Conservation (phyloP, 2,888 invertebrate species). For the Smittia aterrima region DNA sequence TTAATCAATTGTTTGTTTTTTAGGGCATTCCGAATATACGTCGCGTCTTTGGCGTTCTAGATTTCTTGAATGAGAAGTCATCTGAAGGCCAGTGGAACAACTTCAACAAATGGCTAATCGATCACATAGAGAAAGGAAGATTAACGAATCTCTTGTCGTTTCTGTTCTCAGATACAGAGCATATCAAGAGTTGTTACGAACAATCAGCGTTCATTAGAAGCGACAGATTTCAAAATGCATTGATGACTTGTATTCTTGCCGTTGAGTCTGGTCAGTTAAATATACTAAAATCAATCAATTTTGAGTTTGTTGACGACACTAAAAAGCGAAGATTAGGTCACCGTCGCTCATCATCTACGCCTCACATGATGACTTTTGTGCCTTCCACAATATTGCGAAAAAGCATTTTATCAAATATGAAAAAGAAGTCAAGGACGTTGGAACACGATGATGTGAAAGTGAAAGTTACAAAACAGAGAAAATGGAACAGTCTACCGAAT, state of each 20-base stretch:
- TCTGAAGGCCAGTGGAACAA: neutral
- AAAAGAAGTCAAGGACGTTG: constrained; percentile 20
- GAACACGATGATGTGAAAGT: constrained; percentile 38
- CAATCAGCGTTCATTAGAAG: constrained; percentile 61
- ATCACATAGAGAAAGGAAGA: neutral
- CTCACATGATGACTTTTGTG: constrained; percentile 44
- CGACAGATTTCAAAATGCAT: constrained; percentile 60
- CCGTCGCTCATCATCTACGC: constrained; percentile 58
- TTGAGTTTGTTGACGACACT: constrained; percentile 54
- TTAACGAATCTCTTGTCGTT: constrained; percentile 57
- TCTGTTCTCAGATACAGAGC: constrained; percentile 62
- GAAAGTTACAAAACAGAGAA: constrained; percentile 49
- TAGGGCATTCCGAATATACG: constrained; percentile 26
- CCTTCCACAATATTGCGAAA: neutral
- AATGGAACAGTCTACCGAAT: constrained; percentile 54
- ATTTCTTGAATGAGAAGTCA: constrained; percentile 20
- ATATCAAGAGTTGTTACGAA: constrained; percentile 60
- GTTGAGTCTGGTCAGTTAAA: constrained; percentile 63
- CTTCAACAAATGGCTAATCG: constrained; percentile 29
- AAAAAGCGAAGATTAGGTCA: constrained; percentile 49
- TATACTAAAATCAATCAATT: constrained; percentile 63
- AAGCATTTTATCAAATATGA: constrained; percentile 29
- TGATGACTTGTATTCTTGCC: constrained; percentile 63
- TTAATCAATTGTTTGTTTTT: constrained; percentile 11
- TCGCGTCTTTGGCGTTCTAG: constrained; percentile 26